These are phyloP conservation scores for Tapera naevia DNA, from an alignment of 2,797 vertebrate species.

Conservation along the genomic window DNA sequence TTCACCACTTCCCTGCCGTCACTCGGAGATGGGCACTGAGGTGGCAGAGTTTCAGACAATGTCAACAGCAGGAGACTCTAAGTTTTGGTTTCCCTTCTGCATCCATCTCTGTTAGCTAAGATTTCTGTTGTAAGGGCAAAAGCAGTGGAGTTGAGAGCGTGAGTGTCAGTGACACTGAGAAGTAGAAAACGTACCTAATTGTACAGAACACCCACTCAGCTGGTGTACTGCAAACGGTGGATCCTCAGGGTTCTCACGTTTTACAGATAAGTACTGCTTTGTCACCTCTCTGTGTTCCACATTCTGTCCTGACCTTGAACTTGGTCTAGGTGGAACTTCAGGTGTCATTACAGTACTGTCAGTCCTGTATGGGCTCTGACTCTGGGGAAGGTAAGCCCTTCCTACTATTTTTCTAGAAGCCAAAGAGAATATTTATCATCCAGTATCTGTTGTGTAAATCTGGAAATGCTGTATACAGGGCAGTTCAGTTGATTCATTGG, in stretches of 20 bases:
- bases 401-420: not conserved
- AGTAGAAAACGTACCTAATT: not conserved
- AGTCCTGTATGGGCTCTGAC: rapidly evolving
- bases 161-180: not conserved
- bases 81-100: not conserved
- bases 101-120: not conserved
- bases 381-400: not conserved
- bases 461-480: not conserved
- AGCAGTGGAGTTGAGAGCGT: not conserved
- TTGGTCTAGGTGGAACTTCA: not conserved
- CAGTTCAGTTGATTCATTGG: not conserved
- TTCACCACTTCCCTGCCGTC: not conserved
- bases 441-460: not conserved
- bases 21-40: not conserved
- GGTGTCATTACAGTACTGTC: not conserved
- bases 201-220: not conserved
- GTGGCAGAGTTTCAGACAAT: not conserved
- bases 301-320: not conserved
- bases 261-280: not conserved
- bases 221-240: not conserved
- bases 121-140: not conserved
- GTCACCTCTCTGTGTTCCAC: not conserved
- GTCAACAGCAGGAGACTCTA: not conserved
- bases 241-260: not conserved
- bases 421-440: not conserved